These are phyloP conservation scores for Carassius gibelio DNA, from an alignment of 2,113 vertebrate species.

Conservation along the genomic window DNA sequence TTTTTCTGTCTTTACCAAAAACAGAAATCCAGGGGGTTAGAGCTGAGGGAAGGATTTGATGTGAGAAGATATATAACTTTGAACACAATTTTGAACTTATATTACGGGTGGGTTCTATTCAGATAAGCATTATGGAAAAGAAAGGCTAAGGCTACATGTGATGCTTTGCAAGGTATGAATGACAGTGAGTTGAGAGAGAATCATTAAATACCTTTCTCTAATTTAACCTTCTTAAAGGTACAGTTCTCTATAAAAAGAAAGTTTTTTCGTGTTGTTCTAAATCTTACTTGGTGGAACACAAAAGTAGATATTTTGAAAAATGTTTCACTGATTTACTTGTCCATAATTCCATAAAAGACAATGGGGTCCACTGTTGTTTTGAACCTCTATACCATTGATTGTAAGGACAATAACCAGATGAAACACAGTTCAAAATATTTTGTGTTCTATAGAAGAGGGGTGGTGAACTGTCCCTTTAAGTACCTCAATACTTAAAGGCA, in stretches of 20 bases:
- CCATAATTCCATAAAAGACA: background rate
- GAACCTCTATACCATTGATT: background rate
- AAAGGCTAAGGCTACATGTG: slow-evolving; percentile 64
- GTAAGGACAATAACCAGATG: background rate
- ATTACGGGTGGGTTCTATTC: no score
- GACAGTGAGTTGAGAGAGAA: background rate
- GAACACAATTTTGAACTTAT: no score
- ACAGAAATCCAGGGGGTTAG: background rate
- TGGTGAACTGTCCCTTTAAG: no score
- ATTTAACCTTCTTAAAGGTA: background rate
- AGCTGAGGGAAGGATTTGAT: background rate
- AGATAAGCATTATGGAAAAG: slow-evolving; percentile 51
- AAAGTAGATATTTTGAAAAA: background rate
- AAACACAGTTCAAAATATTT: background rate
- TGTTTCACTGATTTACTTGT: no score
- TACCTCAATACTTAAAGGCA: no score
- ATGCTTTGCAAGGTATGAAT: slow-evolving; percentile 64
- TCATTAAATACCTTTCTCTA: background rate
- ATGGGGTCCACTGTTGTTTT: background rate
- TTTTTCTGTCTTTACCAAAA: no score
- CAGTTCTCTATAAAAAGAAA: background rate
- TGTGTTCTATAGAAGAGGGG: background rate
- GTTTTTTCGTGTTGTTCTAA: background rate
- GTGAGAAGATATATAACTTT: background rate
- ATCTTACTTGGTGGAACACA: background rate